Conservation (phyloP, 2,113 vertebrate genomes). For the Hippoglossus stenolepis region DNA sequence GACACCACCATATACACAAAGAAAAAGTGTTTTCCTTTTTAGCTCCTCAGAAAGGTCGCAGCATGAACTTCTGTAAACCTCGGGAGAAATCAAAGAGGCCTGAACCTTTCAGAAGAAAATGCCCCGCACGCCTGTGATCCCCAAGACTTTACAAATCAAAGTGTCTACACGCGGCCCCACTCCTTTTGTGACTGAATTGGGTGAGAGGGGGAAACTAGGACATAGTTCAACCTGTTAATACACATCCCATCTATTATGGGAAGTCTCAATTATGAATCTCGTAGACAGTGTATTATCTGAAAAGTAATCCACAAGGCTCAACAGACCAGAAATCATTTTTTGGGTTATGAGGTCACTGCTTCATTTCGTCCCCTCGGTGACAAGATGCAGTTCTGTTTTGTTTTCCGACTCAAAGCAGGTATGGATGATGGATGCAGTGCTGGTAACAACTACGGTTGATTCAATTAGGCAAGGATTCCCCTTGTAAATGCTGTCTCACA, state of each 20-base stretch:
- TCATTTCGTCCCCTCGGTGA: constrained; percentile 61
- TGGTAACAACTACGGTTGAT: constrained; percentile 17
- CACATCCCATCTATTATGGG: constrained; percentile 68
- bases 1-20: constrained; percentile 17
- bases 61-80: constrained; percentile 68
- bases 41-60: constrained; percentile 72
- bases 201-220: constrained; percentile 68
- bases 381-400: constrained; percentile 34
- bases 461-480: constrained; percentile 38
- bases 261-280: constrained; percentile 67
- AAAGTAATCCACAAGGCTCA: constrained; percentile 55
- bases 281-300: constrained; percentile 52
- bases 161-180: constrained; percentile 48
- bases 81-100: constrained; percentile 72
- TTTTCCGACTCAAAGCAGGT: constrained; percentile 43
- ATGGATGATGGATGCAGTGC: constrained; percentile 37
- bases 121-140: constrained; percentile 66
- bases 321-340: constrained; percentile 60
- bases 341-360: constrained; percentile 59
- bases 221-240: constrained; percentile 70
- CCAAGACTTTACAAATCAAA: constrained; percentile 76
- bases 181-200: constrained; percentile 70
- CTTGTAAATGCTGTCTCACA: constrained; percentile 26
- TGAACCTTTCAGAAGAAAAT: constrained; percentile 72
- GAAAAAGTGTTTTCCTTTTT: constrained; percentile 54